phyloP scores from a whole-genome alignment of 2,113 vertebrate genomes.

The Cyanoramphus novaezelandiae region DNA sequence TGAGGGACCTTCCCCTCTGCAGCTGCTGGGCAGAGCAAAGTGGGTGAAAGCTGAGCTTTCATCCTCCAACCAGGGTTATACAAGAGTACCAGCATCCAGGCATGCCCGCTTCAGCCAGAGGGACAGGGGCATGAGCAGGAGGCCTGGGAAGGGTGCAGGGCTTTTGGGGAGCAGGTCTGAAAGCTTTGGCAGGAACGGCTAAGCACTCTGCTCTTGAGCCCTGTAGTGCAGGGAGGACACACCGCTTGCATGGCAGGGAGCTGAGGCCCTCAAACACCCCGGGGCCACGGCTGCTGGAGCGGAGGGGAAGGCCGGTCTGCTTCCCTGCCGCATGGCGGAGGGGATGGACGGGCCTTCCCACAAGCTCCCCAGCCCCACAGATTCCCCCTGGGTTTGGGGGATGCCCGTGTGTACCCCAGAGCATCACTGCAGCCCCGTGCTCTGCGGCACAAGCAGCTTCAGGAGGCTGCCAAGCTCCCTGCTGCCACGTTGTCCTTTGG shows the following conservation, averaged over 20 bases:
- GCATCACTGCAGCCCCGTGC: background rate
- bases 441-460: background rate
- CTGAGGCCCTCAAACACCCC: background rate
- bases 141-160: background rate
- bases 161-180: background rate
- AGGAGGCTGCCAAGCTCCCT: background rate
- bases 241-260: background rate
- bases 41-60: background rate
- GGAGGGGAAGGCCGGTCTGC: background rate
- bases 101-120: background rate
- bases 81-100: background rate
- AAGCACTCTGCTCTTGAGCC: background rate
- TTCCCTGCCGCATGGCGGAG: background rate
- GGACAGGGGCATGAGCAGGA: background rate
- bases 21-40: background rate
- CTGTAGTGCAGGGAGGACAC: background rate
- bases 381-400: background rate
- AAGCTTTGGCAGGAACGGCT: slow-evolving; percentile 6
- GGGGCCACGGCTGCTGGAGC: background rate
- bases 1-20: background rate
- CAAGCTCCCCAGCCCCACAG: fast-evolving
- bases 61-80: background rate
- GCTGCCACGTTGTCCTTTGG: background rate
- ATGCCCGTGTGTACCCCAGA: background rate
- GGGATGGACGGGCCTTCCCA: background rate